Conservation (phyloP, 2,888 invertebrate species). For the Ectemnius cavifrons region DNA sequence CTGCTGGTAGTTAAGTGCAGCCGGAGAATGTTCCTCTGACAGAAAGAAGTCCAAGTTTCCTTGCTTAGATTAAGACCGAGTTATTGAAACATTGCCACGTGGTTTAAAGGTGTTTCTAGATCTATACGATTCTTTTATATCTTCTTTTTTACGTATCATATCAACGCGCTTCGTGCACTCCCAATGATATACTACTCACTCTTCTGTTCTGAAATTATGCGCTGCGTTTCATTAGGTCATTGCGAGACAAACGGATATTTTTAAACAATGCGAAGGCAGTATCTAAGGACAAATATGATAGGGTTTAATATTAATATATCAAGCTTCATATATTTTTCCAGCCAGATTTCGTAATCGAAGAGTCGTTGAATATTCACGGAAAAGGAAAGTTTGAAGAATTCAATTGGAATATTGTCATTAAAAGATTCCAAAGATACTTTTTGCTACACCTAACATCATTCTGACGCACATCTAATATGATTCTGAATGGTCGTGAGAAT, state of each 20-base stretch:
- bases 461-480: conserved; percentile 11
- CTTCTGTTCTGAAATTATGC: no score
- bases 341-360: not conserved
- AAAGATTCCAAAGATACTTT: conserved; percentile 4
- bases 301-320: not conserved
- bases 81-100: not conserved
- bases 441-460: conserved; percentile 9
- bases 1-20: not conserved
- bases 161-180: not conserved
- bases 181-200: no score
- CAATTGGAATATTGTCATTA: not conserved
- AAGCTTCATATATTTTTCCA: conserved; percentile 6
- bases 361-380: not conserved
- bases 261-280: not conserved
- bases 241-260: not conserved
- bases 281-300: not conserved
- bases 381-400: not conserved
- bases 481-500: conserved; percentile 25
- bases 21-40: conserved; percentile 5
- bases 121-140: conserved; percentile 11
- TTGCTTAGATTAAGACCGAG: conserved; percentile 3
- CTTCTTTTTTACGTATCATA: not conserved
- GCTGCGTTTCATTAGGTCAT: no score
- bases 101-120: conserved; percentile 11
- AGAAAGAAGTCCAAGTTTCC: not conserved